Percentiles rank a stretch among this genome's conserved stretches.
Evolutionary conservation across 2,888 invertebrate species (phyloP).

Genomic region (Ctena decussata): DNA sequence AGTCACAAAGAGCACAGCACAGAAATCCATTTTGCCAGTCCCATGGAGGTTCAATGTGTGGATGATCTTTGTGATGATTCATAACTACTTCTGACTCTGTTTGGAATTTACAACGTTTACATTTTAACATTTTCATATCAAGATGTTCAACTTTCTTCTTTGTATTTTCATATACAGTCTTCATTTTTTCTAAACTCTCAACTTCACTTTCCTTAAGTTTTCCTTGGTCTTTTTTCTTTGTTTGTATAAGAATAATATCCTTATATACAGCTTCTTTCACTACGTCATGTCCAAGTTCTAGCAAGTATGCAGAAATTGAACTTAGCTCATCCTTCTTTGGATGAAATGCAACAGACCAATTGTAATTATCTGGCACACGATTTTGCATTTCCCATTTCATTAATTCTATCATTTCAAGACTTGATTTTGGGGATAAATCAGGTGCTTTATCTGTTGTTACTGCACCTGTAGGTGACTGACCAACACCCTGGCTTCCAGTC

Average conservation of each 20-base stretch:
- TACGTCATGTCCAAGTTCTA: slow-evolving; percentile 95
- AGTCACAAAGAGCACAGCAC: slow-evolving; percentile 93
- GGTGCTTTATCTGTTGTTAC: neutral
- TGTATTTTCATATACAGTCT: slow-evolving; percentile 84
- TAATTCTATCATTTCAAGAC: slow-evolving; percentile 77
- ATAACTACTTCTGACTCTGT: slow-evolving; percentile 79
- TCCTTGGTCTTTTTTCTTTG: slow-evolving; percentile 89
- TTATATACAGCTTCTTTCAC: slow-evolving; percentile 97
- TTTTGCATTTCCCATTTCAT: slow-evolving; percentile 78
- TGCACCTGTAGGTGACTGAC: neutral
- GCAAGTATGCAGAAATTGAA: slow-evolving; percentile 93
- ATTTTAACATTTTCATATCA: slow-evolving; percentile 69
- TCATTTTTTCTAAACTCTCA: slow-evolving; percentile 91
- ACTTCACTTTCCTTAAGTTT: slow-evolving; percentile 89
- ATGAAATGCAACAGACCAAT: slow-evolving; percentile 71
- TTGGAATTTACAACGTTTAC: slow-evolving; percentile 76
- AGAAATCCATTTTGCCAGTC: slow-evolving; percentile 86
- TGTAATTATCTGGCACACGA: slow-evolving; percentile 74
- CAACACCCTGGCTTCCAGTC: neutral
- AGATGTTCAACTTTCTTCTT: slow-evolving; percentile 77
- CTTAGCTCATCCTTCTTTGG: slow-evolving; percentile 75
- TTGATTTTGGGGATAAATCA: slow-evolving; percentile 71
- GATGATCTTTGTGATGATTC: slow-evolving; percentile 91
- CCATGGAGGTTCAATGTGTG: slow-evolving; percentile 74
- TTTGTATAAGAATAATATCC: slow-evolving; percentile 96